These are phyloP conservation scores for Cylas formicarius DNA, from an alignment of 1,140 invertebrate genomes.

Conservation along the genomic window DNA sequence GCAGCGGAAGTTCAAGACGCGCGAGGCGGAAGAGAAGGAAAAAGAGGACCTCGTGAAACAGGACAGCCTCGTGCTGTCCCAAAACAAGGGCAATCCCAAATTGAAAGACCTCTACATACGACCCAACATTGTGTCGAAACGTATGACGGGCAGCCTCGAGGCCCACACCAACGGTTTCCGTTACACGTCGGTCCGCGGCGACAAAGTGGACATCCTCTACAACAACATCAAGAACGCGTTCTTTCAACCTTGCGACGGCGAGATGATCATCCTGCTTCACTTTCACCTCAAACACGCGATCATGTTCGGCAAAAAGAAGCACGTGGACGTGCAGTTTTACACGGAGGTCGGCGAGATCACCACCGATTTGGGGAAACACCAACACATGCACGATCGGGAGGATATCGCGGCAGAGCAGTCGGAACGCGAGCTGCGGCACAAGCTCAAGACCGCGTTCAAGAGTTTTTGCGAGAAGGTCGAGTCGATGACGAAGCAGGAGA, in stretches of 20 bases:
- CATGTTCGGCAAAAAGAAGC: conserved; percentile 99
- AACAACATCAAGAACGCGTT: conserved; percentile 99
- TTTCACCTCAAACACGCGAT: conserved; percentile 98
- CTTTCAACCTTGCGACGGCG: conserved; percentile 98
- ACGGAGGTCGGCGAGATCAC: conserved; percentile 99
- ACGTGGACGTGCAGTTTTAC: conserved; percentile 98
- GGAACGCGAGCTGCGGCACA: conserved; percentile 92
- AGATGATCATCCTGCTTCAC: conserved; percentile 99
- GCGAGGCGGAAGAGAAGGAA: conserved; percentile 97
- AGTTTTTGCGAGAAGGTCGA: conserved; percentile 98
- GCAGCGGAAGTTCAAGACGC: conserved; percentile 96
- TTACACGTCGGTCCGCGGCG: conserved; percentile 95
- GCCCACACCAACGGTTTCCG: conserved; percentile 97
- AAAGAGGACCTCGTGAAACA: conserved; percentile 99
- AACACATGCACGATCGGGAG: conserved; percentile 99
- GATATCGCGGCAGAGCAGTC: conserved; percentile 98
- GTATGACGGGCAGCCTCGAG: conserved; percentile 92
- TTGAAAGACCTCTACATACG: conserved; percentile 97
- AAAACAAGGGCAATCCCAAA: conserved; percentile 97
- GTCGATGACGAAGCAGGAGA: conserved; percentile 89
- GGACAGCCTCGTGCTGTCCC: conserved; percentile 91
- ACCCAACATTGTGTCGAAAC: conserved; percentile 96
- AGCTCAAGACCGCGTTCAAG: conserved; percentile 95
- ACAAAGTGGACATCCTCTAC: conserved; percentile 98
- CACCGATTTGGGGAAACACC: conserved; percentile 98